phyloP scores from a whole-genome alignment of 1,140 invertebrate species.

The Cotesia vestalis region DNA sequence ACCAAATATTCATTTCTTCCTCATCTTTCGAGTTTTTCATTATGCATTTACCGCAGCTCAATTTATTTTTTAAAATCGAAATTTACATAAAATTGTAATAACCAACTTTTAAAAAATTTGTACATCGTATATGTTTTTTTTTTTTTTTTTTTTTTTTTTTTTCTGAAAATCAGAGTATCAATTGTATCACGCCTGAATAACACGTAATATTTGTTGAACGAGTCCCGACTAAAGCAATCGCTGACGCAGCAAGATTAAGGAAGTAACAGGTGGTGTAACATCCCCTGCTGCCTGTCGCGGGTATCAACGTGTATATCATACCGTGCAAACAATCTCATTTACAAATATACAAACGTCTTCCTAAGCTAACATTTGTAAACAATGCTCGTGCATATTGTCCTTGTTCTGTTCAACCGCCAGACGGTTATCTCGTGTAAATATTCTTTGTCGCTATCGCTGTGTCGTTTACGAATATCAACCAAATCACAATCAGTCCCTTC shows the following conservation, averaged over 20 bases:
- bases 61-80: no score
- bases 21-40: background rate
- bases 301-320: constrained; percentile 31
- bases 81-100: no score
- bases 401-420: background rate
- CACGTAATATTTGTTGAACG: background rate
- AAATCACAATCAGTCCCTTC: constrained; percentile 36
- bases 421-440: constrained; percentile 53
- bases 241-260: constrained; percentile 16
- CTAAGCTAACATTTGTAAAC: constrained; percentile 44
- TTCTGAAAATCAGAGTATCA: no score
- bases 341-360: constrained; percentile 41
- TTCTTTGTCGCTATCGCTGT: constrained; percentile 48
- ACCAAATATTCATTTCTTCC: background rate
- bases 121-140: no score
- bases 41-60: background rate
- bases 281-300: background rate
- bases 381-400: constrained; percentile 27
- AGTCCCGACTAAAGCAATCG: background rate
- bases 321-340: constrained; percentile 47
- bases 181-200: background rate
- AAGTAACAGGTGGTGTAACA: constrained; percentile 53
- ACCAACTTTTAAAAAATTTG: no score
- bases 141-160: background rate
- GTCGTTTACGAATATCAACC: constrained; percentile 27